These are phyloP conservation scores for Mastomys natalensis DNA, from an alignment of 2,113 vertebrate species.

Conservation along the genomic window DNA sequence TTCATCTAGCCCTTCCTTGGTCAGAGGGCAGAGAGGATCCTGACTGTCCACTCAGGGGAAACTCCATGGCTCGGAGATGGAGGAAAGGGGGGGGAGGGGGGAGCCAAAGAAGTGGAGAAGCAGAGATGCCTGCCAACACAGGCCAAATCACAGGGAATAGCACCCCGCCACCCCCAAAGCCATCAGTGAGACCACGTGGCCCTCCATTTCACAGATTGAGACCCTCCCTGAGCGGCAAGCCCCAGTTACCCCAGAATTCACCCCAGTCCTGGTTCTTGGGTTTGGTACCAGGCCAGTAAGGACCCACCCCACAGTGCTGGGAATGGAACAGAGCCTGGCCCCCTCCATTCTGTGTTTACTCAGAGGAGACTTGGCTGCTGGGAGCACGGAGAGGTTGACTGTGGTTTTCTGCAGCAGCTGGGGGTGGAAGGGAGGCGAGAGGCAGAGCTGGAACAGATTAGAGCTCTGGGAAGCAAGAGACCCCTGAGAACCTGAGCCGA, in stretches of 20 bases:
- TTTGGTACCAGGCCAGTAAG: slow-evolving; percentile 37
- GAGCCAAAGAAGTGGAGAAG: background rate
- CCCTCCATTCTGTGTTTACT: slow-evolving; percentile 71
- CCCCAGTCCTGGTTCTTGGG: background rate
- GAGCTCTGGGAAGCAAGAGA: slow-evolving; percentile 66
- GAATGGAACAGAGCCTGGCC: slow-evolving; percentile 56
- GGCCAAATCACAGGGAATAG: background rate
- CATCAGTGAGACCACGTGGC: accelerated
- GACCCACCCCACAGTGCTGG: slow-evolving; percentile 55
- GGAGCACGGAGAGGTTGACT: slow-evolving; percentile 61
- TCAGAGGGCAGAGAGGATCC: background rate
- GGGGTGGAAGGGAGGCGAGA: slow-evolving; percentile 10
- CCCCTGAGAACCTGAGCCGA: slow-evolving; percentile 52
- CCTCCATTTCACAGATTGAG: background rate
- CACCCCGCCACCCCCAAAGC: background rate
- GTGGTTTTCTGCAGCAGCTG: slow-evolving; percentile 76
- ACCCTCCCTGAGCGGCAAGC: background rate
- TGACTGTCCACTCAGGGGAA: background rate
- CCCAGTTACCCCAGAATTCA: background rate
- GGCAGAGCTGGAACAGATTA: slow-evolving; percentile 77
- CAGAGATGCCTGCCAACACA: background rate
- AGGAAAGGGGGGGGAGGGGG: background rate
- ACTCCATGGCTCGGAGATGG: background rate
- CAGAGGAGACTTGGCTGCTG: slow-evolving; percentile 75
- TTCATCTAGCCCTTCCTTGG: background rate